phyloP scores from a whole-genome alignment of 2,888 invertebrate genomes.

The Onthophagus sagittarius region DNA sequence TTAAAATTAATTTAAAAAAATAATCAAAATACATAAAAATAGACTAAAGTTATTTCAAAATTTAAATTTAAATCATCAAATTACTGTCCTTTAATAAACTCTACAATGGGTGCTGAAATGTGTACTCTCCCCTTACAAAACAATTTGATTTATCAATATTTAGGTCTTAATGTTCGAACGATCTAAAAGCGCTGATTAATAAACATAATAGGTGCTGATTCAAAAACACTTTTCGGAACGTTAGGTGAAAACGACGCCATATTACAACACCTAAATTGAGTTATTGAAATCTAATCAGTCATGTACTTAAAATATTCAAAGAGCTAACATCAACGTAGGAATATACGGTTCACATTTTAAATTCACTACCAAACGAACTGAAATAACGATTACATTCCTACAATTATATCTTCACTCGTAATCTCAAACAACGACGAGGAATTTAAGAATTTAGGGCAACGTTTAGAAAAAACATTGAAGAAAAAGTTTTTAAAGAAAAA shows the following conservation, averaged over 20 bases:
- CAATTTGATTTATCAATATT: slow-evolving; percentile 6
- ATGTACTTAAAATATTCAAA: background rate
- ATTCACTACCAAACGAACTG: too few relatives aligned
- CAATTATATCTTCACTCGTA: too few relatives aligned
- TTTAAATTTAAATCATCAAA: slow-evolving; percentile 13
- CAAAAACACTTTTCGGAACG: slow-evolving; percentile 1
- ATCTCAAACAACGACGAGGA: too few relatives aligned
- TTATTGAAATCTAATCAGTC: slow-evolving; percentile 1
- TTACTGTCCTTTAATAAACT: slow-evolving; percentile 1
- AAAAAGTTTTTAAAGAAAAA: too few relatives aligned
- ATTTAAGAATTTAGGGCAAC: too few relatives aligned
- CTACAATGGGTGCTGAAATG: background rate
- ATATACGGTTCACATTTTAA: slow-evolving; percentile 2
- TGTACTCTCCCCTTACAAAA: background rate
- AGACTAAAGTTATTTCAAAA: slow-evolving; percentile 17
- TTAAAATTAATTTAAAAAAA: slow-evolving; percentile 5
- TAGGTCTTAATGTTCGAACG: background rate
- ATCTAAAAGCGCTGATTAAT: slow-evolving; percentile 2
- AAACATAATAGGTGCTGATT: background rate
- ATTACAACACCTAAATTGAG: slow-evolving; percentile 6
- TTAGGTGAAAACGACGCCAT: background rate
- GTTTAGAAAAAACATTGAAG: too few relatives aligned
- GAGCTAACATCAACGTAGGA: slow-evolving; percentile 4
- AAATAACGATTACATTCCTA: too few relatives aligned
- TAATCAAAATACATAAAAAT: slow-evolving; percentile 15